Conservation (phyloP, 2,113 vertebrate genomes). For the Oncorhynchus keta region DNA sequence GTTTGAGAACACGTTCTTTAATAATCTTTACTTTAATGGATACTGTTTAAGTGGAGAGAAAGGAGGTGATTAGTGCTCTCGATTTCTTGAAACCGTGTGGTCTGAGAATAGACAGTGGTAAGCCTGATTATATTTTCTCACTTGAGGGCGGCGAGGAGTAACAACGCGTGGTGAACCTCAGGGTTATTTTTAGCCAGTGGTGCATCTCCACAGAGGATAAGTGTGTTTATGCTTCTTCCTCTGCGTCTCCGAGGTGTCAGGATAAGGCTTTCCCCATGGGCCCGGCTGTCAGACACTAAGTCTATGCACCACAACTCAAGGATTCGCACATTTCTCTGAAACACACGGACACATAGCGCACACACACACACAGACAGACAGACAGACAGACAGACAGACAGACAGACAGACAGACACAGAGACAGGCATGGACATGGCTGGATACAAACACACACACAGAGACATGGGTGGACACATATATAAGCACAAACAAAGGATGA, state of each 20-base stretch:
- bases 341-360: background rate
- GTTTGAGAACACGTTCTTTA: too few species aligned
- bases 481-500: too few species aligned
- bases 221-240: background rate
- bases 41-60: too few species aligned
- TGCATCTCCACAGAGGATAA: background rate
- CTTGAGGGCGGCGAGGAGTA: background rate
- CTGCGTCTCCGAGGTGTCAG: background rate
- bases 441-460: too few species aligned
- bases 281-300: background rate
- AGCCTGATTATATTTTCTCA: too few species aligned
- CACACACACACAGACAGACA: constrained; percentile 1
- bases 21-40: too few species aligned
- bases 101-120: too few species aligned
- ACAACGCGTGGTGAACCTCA: background rate
- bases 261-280: background rate
- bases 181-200: background rate
- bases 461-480: too few species aligned
- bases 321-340: background rate
- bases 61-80: too few species aligned
- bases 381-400: background rate
- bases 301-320: background rate
- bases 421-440: background rate
- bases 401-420: background rate
- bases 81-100: too few species aligned